Evolutionary conservation across 2,888 invertebrate species (phyloP), one percentile per base, ranked within the genome.

Genomic region (Cryptophagus acutangulus): DNA sequence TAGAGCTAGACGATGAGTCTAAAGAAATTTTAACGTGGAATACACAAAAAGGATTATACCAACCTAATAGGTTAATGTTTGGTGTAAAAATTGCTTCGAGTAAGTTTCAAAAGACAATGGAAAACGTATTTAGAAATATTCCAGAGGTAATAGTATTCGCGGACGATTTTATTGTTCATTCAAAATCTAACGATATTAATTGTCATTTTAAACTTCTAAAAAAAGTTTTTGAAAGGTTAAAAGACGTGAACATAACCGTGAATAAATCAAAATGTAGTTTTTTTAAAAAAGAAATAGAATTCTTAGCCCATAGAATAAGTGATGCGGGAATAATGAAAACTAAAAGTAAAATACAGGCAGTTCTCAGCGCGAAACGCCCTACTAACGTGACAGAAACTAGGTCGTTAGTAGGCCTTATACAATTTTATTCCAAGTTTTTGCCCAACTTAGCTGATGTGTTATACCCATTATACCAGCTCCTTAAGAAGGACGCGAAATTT

Each of bases 31-130:
- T 54, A 12, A 56, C 63, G 1, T 49, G 59, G 25, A 52, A 46
- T 10, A 66, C 65, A 1, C 64, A 61, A 17, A 54, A 55, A 17
- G 66, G 67, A 0, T 33, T 66, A 2, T 67, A 51, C 40, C 41
- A 45, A 10, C 57, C 59, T 26, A 61, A 61, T 28, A 50, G 65
- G 13, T 41, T 66, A 17, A 58, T 61, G 2, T 65, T 57, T 50
- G 68, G 66, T 2, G 17, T 38, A 18, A 34, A 1, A 16, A 3
- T 12, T 2, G 39, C 36, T 12, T 9, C 53, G 52, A 17, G 58
- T 3, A 59, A 63, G 28, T 64, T 66, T 43, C 64, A 66, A 40
- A 38, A 46, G 15, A 50, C 51, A 9, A 46, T 65, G 30, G 65
- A 67, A 43, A 40, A 51, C 26, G 41, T 62, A 20, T 38, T 67